Evolutionary conservation across 2,888 invertebrate genomes (phyloP).

Genomic region (Melanotus villosus): DNA sequence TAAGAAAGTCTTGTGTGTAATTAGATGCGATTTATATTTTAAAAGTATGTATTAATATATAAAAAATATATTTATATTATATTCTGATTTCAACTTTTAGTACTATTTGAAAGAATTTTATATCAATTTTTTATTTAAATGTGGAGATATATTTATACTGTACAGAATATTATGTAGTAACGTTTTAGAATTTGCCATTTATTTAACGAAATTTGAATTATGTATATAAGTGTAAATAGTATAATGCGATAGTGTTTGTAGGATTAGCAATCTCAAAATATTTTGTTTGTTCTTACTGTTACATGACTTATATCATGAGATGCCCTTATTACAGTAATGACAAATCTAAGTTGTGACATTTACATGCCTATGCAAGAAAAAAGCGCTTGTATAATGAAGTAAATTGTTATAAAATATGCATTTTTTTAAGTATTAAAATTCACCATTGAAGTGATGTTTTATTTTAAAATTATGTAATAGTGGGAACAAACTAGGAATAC

Average conservation of each 20-base stretch:
- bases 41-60: conserved; percentile 40
- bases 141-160: conserved; percentile 54
- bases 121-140: conserved; percentile 51
- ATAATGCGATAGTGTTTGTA: conserved; percentile 20
- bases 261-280: conserved; percentile 32
- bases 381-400: too few species aligned
- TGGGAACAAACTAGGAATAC: conserved; percentile 9
- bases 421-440: not conserved
- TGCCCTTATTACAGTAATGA: too few species aligned
- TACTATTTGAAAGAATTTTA: conserved; percentile 45
- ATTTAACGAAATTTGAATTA: conserved; percentile 39
- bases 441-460: not conserved
- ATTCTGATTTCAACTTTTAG: conserved; percentile 39
- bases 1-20: conserved; percentile 19
- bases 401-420: too few species aligned
- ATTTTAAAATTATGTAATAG: not conserved
- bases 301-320: not conserved
- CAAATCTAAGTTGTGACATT: not conserved
- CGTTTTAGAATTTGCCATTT: conserved; percentile 41
- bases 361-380: not conserved
- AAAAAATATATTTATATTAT: conserved; percentile 30
- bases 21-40: conserved; percentile 31
- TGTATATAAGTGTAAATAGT: conserved; percentile 42
- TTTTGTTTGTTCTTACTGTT: conserved; percentile 25
- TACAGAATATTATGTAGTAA: conserved; percentile 47